These are phyloP conservation scores for Vipera latastei DNA, from an alignment of 2,797 vertebrate genomes.

Conservation along the genomic window DNA sequence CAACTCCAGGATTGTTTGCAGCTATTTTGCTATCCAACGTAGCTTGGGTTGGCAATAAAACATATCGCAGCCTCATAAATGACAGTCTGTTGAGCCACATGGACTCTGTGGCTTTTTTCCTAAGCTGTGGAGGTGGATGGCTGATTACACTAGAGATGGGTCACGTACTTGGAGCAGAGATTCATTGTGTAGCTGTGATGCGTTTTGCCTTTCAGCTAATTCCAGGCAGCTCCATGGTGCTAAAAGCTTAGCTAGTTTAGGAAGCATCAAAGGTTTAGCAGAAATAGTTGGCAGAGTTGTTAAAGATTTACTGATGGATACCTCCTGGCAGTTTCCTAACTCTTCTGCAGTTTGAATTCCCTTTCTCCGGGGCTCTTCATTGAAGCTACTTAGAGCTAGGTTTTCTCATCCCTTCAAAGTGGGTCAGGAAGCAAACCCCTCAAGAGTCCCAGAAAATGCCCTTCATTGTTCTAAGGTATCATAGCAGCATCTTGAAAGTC, in stretches of 20 bases:
- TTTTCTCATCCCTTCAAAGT: background rate
- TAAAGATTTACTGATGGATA: background rate
- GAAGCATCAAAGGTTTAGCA: background rate
- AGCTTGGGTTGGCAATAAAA: slow-evolving; percentile 25
- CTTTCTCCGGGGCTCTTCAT: background rate
- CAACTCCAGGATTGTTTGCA: slow-evolving; percentile 65
- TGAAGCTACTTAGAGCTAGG: background rate
- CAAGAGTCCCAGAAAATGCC: too few species aligned
- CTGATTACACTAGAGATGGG: slow-evolving; percentile 29
- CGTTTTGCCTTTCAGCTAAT: background rate
- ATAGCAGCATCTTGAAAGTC: background rate
- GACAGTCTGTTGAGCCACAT: slow-evolving; percentile 64
- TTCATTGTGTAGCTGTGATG: background rate
- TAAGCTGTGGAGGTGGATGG: background rate
- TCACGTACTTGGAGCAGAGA: background rate
- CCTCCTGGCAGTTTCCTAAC: background rate
- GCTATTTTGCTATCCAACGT: slow-evolving; percentile 66
- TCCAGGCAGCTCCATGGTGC: background rate
- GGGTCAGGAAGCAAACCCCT: background rate
- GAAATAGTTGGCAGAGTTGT: background rate
- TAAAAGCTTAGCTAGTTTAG: background rate
- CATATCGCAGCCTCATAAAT: slow-evolving; percentile 60
- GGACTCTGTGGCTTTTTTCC: slow-evolving; percentile 25
- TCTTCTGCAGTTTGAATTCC: background rate
- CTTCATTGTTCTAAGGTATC: too few species aligned